A percentile compares a stretch with the other conserved stretches of the same genome.
Evolutionary conservation across 2,113 vertebrate species (phyloP).

Genomic region (Recurvirostra avosetta): DNA sequence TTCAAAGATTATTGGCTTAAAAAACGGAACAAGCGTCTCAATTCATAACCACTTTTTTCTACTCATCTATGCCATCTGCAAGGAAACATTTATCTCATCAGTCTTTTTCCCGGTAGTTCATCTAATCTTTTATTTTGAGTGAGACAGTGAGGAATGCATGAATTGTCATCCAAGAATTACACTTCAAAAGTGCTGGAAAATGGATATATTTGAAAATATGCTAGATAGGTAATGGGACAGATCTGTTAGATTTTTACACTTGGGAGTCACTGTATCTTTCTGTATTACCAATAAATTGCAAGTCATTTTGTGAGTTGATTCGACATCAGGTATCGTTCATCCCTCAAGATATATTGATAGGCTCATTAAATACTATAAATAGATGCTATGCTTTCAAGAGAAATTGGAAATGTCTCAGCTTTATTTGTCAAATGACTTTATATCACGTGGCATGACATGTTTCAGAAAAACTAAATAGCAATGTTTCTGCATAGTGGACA

Average conservation of each 20-base stretch:
- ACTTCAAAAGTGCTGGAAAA: neutral
- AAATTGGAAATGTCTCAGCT: neutral
- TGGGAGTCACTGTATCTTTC: neutral
- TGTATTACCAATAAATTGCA: neutral
- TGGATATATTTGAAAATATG: neutral
- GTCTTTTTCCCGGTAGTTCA: neutral
- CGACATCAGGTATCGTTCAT: neutral
- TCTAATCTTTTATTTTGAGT: neutral
- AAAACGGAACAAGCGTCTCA: neutral
- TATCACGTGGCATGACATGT: neutral
- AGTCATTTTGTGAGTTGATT: neutral
- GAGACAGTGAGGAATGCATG: neutral
- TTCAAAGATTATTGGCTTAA: neutral
- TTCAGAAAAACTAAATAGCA: neutral
- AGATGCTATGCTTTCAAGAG: neutral
- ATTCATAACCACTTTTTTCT: neutral
- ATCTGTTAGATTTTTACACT: neutral
- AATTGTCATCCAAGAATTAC: neutral
- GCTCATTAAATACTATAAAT: neutral
- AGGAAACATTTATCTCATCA: neutral
- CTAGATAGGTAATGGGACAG: neutral
- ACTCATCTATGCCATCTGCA: neutral
- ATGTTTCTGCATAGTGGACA: neutral
- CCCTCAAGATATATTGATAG: neutral
- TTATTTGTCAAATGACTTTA: neutral